Evolutionary conservation across 2,888 invertebrate species (phyloP).

Genomic region (Euzetes globulus): DNA sequence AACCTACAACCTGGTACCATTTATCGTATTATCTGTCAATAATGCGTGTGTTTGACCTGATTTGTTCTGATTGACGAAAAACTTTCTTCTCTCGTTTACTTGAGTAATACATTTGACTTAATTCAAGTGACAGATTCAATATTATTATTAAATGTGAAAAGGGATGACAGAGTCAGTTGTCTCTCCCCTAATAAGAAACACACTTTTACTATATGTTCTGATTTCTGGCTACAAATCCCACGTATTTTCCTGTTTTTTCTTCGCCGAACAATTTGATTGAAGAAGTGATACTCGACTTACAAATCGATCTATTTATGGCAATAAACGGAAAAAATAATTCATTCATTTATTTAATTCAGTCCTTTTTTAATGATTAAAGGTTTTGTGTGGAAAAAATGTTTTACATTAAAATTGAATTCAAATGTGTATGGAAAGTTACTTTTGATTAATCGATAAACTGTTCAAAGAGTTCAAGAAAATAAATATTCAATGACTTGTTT

Average conservation of each 20-base stretch:
- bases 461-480: background rate
- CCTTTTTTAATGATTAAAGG: too few relatives aligned
- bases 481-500: background rate
- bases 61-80: too few relatives aligned
- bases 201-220: background rate
- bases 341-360: too few relatives aligned
- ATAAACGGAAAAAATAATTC: background rate
- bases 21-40: too few relatives aligned
- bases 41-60: too few relatives aligned
- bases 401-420: too few relatives aligned
- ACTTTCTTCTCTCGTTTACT: too few relatives aligned
- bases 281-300: background rate
- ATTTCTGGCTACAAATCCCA: background rate
- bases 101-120: background rate
- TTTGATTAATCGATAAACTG: too few relatives aligned
- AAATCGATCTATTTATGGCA: background rate
- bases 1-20: too few relatives aligned
- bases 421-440: too few relatives aligned
- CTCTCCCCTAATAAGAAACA: background rate
- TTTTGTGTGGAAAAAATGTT: too few relatives aligned
- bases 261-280: background rate
- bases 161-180: background rate
- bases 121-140: background rate
- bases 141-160: background rate
- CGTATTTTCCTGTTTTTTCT: background rate